These are phyloP conservation scores for Euplexia lucipara DNA, from an alignment of 2,888 invertebrate genomes.

Conservation along the genomic window DNA sequence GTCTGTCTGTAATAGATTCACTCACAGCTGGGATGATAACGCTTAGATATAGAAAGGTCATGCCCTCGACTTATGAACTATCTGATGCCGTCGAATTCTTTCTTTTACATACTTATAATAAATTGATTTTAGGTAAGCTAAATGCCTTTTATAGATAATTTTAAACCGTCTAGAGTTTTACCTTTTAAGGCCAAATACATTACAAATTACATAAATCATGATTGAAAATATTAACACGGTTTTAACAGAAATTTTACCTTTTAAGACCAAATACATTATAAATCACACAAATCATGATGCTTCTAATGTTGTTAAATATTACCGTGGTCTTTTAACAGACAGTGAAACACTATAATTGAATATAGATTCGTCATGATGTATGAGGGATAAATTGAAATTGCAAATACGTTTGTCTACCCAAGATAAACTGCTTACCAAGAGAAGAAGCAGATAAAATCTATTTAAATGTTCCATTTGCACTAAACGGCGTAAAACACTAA, in stretches of 20 bases:
- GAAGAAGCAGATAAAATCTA: constrained; percentile 17
- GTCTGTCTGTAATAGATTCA: constrained; percentile 40
- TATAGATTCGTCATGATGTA: neutral
- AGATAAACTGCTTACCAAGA: constrained; percentile 8
- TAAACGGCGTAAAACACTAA: constrained; percentile 16
- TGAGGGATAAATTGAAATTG: constrained; percentile 1
- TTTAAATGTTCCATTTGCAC: constrained; percentile 7
- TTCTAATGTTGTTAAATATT: neutral
- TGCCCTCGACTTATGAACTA: neutral
- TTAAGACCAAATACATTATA: too few relatives aligned
- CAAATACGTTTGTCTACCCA: neutral
- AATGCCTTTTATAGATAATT: neutral
- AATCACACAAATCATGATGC: too few relatives aligned
- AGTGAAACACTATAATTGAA: neutral
- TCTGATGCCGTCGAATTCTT: neutral
- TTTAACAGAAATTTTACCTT: too few relatives aligned
- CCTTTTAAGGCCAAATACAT: neutral
- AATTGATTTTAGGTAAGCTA: neutral
- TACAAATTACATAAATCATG: too few relatives aligned
- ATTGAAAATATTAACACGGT: too few relatives aligned
- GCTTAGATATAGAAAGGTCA: neutral
- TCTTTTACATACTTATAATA: neutral
- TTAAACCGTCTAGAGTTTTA: neutral
- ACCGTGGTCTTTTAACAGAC: neutral
- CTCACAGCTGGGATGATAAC: constrained; percentile 14